A percentile compares a stretch with the other conserved stretches of the same genome.
These are phyloP conservation scores for Lindbergichthys nudifrons DNA, from an alignment of 2,797 vertebrate genomes.

Conservation along the genomic window DNA sequence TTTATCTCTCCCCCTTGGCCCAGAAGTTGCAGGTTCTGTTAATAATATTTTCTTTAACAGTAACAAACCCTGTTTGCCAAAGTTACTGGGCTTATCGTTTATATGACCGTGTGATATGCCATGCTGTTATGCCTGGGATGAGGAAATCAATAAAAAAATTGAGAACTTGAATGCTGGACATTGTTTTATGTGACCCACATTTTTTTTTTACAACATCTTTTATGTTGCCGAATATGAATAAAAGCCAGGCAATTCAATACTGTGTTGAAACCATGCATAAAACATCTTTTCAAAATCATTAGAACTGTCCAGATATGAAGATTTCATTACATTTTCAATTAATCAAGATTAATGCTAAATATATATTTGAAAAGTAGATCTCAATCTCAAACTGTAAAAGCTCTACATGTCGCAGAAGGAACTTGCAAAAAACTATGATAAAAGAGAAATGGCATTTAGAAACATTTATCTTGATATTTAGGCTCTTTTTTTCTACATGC, in stretches of 20 bases:
- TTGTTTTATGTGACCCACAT: slow-evolving; percentile 34
- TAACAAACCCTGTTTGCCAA: slow-evolving; percentile 63
- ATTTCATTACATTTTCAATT: background rate
- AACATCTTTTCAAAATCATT: slow-evolving; percentile 11
- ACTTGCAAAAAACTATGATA: slow-evolving; percentile 5
- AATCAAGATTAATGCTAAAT: slow-evolving; percentile 1
- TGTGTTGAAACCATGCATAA: slow-evolving; percentile 14
- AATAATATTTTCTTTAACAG: slow-evolving; percentile 10
- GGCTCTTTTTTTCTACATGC: background rate
- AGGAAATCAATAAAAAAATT: slow-evolving; percentile 69
- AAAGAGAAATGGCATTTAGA: background rate
- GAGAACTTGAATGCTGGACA: slow-evolving; percentile 25
- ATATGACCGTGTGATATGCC: slow-evolving; percentile 43
- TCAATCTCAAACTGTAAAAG: background rate
- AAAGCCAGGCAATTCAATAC: background rate
- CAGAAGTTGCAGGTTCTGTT: slow-evolving; percentile 15
- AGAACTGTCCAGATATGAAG: slow-evolving; percentile 15
- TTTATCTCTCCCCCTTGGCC: slow-evolving; percentile 6
- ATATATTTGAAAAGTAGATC: background rate
- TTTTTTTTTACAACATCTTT: background rate
- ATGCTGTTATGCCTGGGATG: slow-evolving; percentile 39
- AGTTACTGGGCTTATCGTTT: slow-evolving; percentile 57
- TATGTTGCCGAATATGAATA: slow-evolving; percentile 5
- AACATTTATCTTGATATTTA: background rate
- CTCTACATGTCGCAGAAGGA: background rate